These are phyloP conservation scores for Apamea crenata DNA, from an alignment of 2,888 invertebrate genomes.

Conservation along the genomic window DNA sequence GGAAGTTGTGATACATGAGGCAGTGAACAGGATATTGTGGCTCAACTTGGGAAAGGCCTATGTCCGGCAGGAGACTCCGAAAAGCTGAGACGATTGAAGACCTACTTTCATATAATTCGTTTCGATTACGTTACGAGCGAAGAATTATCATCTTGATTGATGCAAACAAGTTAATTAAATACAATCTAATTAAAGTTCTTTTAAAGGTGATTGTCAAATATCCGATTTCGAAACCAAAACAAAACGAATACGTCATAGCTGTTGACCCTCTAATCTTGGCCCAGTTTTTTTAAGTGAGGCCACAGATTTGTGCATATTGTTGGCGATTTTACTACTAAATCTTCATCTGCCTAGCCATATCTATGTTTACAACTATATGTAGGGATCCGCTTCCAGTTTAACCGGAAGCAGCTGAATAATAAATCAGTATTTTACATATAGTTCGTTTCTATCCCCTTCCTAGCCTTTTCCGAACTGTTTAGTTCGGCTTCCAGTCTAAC, in stretches of 20 bases:
- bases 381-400: too few species aligned
- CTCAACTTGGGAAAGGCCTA: too few species aligned
- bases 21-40: not conserved
- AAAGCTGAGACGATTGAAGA: not conserved
- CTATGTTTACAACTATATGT: too few species aligned
- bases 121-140: not conserved
- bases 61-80: not conserved
- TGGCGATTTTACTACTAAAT: not conserved
- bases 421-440: too few species aligned
- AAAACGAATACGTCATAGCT: not conserved
- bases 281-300: conserved; percentile 1
- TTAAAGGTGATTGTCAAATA: not conserved
- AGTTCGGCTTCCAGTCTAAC: too few species aligned
- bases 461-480: too few species aligned
- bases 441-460: too few species aligned
- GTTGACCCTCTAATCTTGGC: conserved; percentile 31
- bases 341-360: not conserved
- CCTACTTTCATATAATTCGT: not conserved
- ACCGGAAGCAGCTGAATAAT: not conserved
- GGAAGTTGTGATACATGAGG: not conserved
- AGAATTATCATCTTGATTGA: not conserved
- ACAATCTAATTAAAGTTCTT: not conserved
- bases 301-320: not conserved
- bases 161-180: not conserved
- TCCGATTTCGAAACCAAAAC: conserved; percentile 37